Conservation (phyloP, 2,797 vertebrate genomes). For the Phalanger gymnotis region DNA sequence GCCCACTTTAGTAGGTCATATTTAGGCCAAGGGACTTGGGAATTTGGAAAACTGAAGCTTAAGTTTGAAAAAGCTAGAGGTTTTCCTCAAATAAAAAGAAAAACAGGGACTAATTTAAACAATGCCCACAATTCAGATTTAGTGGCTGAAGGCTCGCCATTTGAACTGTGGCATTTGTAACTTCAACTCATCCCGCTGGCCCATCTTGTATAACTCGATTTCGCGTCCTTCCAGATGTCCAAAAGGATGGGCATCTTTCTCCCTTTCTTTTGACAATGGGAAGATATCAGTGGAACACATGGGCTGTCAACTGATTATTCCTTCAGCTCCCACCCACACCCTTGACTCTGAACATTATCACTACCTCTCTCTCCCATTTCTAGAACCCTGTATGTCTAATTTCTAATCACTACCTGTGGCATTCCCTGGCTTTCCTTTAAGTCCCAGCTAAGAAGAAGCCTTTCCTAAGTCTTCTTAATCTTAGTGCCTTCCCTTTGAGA, state of each 20-base stretch:
- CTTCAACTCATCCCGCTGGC: not conserved
- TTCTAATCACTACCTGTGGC: no score
- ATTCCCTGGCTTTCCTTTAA: not conserved
- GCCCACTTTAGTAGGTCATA: not conserved
- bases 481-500: not conserved
- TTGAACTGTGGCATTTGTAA: not conserved
- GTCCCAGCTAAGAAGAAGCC: not conserved
- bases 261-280: not conserved
- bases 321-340: no score
- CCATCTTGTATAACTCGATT: not conserved
- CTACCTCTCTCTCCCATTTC: not conserved
- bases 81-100: no score
- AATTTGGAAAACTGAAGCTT: no score
- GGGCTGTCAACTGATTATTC: not conserved
- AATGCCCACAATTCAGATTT: not conserved
- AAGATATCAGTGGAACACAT: not conserved
- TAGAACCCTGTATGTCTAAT: not conserved
- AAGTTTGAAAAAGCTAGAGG: no score
- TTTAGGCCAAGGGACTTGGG: no score
- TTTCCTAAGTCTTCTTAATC: not conserved
- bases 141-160: not conserved
- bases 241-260: not conserved
- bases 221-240: not conserved
- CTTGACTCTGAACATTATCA: not conserved
- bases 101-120: no score